Conservation (phyloP, 2,888 invertebrate genomes). For the Mimas tiliae region DNA sequence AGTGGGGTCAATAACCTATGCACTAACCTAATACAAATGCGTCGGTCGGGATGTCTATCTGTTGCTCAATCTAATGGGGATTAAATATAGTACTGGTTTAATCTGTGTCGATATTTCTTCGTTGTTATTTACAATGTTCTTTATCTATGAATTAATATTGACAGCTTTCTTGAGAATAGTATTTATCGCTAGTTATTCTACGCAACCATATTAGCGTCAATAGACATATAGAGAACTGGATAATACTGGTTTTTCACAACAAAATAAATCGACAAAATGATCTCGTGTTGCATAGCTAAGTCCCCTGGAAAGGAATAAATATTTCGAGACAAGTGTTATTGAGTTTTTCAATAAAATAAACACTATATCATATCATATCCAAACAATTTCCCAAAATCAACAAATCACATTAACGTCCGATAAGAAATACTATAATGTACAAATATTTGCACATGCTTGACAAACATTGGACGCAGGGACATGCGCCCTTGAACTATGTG, state of each 20-base stretch:
- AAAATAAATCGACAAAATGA: too few relatives aligned
- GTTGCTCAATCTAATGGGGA: conserved; percentile 8
- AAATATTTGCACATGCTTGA: conserved; percentile 28
- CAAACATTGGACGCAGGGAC: conserved; percentile 42
- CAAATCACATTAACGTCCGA: conserved; percentile 13
- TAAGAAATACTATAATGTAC: conserved; percentile 21
- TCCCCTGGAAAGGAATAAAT: too few relatives aligned
- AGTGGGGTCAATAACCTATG: conserved; percentile 20
- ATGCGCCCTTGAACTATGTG: conserved; percentile 46
- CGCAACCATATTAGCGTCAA: too few relatives aligned
- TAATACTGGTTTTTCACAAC: too few relatives aligned
- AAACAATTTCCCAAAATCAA: conserved; percentile 1
- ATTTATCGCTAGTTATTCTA: too few relatives aligned
- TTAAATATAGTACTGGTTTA: conserved; percentile 2
- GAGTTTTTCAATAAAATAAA: background rate
- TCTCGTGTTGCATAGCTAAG: too few relatives aligned
- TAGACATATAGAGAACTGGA: too few relatives aligned
- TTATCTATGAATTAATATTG: background rate
- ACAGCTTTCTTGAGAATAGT: too few relatives aligned
- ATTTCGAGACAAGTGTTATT: background rate
- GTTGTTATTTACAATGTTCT: background rate
- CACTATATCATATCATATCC: background rate
- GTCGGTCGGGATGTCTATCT: background rate
- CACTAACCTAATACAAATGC: conserved; percentile 9
- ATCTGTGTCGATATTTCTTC: background rate